phyloP scores from a whole-genome alignment of 2,797 vertebrate species.

The Erpetoichthys calabaricus region DNA sequence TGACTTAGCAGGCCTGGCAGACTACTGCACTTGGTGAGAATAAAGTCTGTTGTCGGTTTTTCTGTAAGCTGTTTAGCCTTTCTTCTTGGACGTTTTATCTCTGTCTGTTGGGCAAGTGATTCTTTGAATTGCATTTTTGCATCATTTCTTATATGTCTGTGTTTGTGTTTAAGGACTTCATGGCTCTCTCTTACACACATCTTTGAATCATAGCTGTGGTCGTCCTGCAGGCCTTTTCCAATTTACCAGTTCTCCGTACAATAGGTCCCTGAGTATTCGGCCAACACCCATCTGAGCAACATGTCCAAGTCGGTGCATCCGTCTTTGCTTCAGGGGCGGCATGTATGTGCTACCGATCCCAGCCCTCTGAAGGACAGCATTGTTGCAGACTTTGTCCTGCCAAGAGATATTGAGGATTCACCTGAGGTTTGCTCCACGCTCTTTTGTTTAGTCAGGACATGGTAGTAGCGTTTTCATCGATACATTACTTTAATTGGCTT shows the following conservation, averaged over 20 bases:
- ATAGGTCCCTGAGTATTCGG: constrained; percentile 1
- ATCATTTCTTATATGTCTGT: no score
- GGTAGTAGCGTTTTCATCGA: not conserved
- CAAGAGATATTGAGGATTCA: not conserved
- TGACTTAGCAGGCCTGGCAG: no score
- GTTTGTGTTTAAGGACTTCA: not conserved
- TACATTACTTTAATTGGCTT: not conserved
- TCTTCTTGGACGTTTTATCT: no score
- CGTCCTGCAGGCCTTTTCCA: not conserved
- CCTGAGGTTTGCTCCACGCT: not conserved
- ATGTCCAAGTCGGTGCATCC: not conserved
- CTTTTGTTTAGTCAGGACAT: not conserved
- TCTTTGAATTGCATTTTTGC: no score
- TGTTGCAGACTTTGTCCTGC: not conserved
- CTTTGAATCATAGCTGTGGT: not conserved
- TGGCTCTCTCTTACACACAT: not conserved
- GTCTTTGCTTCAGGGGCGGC: no score
- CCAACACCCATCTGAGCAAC: not conserved
- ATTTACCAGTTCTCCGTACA: constrained; percentile 1
- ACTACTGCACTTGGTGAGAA: no score
- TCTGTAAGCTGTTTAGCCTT: no score
- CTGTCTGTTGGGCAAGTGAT: no score
- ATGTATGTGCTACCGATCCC: not conserved
- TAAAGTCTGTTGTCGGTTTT: no score
- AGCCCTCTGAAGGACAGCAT: not conserved